Percentiles rank a stretch among this genome's conserved stretches.
These are phyloP conservation scores for Arvicanthis niloticus DNA, from an alignment of 2,113 vertebrate species.

Conservation along the genomic window DNA sequence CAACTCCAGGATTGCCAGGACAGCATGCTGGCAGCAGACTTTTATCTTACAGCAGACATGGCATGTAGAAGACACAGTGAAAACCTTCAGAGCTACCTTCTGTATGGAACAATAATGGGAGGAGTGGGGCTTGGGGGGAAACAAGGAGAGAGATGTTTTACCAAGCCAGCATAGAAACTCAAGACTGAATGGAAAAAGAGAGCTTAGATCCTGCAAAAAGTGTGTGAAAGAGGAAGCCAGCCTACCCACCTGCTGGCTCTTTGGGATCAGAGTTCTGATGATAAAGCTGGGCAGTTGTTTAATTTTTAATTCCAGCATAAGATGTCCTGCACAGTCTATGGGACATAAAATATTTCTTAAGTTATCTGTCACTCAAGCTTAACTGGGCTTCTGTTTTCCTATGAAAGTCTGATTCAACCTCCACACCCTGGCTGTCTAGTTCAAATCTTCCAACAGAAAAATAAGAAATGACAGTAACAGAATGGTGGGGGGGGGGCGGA, in stretches of 20 bases:
- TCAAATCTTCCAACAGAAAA: neutral
- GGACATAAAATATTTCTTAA: neutral
- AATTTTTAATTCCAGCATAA: neutral
- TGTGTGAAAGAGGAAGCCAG: neutral
- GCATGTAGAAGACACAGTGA: no score
- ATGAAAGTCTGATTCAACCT: neutral
- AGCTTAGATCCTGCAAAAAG: neutral
- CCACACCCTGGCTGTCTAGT: neutral
- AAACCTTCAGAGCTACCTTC: neutral
- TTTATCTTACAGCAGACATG: no score
- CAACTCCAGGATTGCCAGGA: neutral
- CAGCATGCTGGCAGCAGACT: no score
- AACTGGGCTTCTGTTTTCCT: neutral
- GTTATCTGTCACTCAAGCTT: neutral
- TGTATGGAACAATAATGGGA: neutral
- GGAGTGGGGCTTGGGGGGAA: no score
- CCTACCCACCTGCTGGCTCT: no score
- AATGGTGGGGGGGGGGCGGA: no score
- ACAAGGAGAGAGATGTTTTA: neutral
- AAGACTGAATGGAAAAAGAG: neutral
- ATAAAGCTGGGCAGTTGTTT: neutral
- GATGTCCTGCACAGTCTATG: no score
- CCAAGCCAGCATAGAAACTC: neutral
- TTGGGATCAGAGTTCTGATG: fast-evolving
- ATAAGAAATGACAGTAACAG: neutral